Percentiles rank a stretch among this genome's conserved stretches.
Evolutionary conservation across 2,888 invertebrate genomes (phyloP).

Genomic region (Cephus runcator): DNA sequence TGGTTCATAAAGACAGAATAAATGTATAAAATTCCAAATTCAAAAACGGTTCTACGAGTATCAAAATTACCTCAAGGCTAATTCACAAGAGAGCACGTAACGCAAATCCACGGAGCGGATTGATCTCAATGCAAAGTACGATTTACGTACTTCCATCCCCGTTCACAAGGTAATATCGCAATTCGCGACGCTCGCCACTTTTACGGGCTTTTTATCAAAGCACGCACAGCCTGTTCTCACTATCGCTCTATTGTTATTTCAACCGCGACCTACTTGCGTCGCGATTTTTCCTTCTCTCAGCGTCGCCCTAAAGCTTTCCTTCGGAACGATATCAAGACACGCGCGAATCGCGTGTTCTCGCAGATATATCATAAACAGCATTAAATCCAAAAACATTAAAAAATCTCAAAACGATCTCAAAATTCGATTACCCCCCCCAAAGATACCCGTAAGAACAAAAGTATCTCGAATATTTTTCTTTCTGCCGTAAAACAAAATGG

Average conservation of each 20-base stretch:
- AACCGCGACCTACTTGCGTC: constrained; percentile 56
- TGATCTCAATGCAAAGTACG: background rate
- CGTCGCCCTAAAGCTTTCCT: background rate
- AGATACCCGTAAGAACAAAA: no score
- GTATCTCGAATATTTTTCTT: background rate
- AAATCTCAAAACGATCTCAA: background rate
- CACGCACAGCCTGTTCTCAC: constrained; percentile 51
- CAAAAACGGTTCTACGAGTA: background rate
- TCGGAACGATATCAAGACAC: background rate
- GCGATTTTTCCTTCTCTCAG: constrained; percentile 43
- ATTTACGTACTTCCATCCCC: background rate
- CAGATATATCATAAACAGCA: background rate
- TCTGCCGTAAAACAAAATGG: background rate
- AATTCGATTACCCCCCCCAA: no score
- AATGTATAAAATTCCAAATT: background rate
- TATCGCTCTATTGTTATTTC: constrained; percentile 52
- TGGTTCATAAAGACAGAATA: background rate
- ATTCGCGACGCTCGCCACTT: constrained; percentile 1
- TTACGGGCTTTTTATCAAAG: constrained; percentile 40
- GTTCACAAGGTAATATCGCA: background rate
- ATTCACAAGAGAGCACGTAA: background rate
- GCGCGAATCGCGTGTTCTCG: background rate
- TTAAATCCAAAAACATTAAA: background rate
- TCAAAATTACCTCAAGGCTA: background rate
- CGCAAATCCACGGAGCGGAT: background rate